Evolutionary conservation across 2,113 vertebrate genomes (phyloP).

Genomic region (Verasper variegatus): DNA sequence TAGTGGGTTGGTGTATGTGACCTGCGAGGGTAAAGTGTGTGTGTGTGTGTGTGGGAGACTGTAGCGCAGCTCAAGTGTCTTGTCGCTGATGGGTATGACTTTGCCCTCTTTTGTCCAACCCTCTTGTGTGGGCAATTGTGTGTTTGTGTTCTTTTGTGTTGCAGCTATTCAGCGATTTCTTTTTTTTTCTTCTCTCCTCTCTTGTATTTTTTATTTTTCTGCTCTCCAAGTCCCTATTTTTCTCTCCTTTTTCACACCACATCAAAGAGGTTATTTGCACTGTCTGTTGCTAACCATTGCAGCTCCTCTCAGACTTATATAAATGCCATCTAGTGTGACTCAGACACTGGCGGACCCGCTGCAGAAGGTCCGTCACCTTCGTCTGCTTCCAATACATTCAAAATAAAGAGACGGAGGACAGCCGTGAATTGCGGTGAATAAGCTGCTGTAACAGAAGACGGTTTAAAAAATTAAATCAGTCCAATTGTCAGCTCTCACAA

Average conservation of each 20-base stretch:
- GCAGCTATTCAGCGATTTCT: conserved; percentile 13
- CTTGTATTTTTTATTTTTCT: not conserved
- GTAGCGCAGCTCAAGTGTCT: conserved; percentile 58
- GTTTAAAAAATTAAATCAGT: conserved; percentile 14
- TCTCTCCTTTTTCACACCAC: conserved; percentile 5
- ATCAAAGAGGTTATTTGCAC: conserved; percentile 53
- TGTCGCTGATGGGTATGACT: conserved; percentile 45
- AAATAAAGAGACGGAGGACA: conserved; percentile 1
- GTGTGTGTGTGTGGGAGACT: conserved; percentile 63
- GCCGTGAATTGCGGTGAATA: conserved; percentile 18
- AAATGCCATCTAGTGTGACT: conserved; percentile 58
- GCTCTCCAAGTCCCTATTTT: not conserved
- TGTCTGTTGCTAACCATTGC: conserved; percentile 31
- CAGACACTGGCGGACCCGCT: conserved; percentile 35
- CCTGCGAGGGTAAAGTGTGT: conserved; percentile 23
- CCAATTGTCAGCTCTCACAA: conserved; percentile 15
- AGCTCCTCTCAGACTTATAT: conserved; percentile 56
- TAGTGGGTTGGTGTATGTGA: conserved; percentile 43
- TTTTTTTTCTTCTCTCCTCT: not conserved
- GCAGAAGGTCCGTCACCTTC: conserved; percentile 25
- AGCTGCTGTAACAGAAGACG: not conserved
- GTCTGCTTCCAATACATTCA: conserved; percentile 23
- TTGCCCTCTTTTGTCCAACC: conserved; percentile 57
- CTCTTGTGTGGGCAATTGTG: conserved; percentile 59
- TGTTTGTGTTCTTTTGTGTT: conserved; percentile 35